phyloP scores from a whole-genome alignment of 2,888 invertebrate species.

The Erebia epiphron region DNA sequence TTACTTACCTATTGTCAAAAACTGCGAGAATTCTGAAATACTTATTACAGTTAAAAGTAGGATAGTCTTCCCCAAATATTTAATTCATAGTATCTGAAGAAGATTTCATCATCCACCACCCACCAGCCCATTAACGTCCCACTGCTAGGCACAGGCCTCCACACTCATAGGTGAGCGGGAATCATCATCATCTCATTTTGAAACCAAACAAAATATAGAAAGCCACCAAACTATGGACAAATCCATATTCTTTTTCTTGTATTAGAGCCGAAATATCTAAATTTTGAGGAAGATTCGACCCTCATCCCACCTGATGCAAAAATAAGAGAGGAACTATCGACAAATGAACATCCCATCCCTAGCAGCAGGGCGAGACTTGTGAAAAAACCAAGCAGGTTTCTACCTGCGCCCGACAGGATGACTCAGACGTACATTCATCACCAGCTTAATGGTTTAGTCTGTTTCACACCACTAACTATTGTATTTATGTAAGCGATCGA shows the following conservation, averaged over 20 bases:
- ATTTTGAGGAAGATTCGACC: not conserved
- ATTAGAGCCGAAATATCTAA: no score
- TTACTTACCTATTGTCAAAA: not conserved
- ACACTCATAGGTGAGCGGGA: no score
- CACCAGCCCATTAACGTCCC: no score
- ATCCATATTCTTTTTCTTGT: no score
- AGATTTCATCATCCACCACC: no score
- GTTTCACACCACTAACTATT: constrained; percentile 26
- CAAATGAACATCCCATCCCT: constrained; percentile 4
- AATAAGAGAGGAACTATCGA: constrained; percentile 6
- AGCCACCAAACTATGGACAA: no score
- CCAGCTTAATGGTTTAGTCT: constrained; percentile 29
- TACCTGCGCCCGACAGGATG: constrained; percentile 48
- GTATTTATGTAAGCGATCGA: constrained; percentile 25
- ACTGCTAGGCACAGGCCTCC: no score
- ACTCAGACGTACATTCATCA: constrained; percentile 50
- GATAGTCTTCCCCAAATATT: no score
- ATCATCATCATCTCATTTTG: no score
- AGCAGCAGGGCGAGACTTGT: constrained; percentile 20
- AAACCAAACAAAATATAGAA: no score
- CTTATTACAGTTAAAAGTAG: no score
- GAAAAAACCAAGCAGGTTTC: constrained; percentile 44
- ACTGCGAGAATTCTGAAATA: not conserved
- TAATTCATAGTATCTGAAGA: no score
- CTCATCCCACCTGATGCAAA: not conserved